Conservation (phyloP, 1,140 invertebrate genomes). For the Cotesia glomerata region DNA sequence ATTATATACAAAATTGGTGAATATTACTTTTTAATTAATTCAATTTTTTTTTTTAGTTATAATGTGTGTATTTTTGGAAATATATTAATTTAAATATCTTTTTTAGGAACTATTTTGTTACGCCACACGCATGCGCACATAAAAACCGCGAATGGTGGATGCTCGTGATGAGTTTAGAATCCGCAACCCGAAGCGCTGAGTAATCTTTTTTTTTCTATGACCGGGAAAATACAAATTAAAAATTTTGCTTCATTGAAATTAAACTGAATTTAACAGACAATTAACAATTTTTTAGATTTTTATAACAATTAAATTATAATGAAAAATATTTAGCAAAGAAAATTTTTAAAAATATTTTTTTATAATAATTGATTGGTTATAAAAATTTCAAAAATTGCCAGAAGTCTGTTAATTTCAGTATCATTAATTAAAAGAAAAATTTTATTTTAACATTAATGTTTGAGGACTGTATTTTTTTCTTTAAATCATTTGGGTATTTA, state of each 20-base stretch:
- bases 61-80: not conserved
- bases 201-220: not conserved
- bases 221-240: not conserved
- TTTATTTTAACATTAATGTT: too few species aligned
- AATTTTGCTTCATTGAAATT: too few species aligned
- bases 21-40: not conserved
- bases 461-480: not conserved
- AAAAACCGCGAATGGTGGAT: conserved; percentile 8
- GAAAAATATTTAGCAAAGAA: too few species aligned
- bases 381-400: too few species aligned
- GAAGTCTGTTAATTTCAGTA: too few species aligned
- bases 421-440: too few species aligned
- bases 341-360: too few species aligned
- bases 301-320: too few species aligned
- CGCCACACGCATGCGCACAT: conserved; percentile 3
- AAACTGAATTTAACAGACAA: too few species aligned
- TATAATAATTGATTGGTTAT: too few species aligned
- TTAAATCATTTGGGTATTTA: conserved; percentile 15
- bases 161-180: not conserved
- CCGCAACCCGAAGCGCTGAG: conserved; percentile 1
- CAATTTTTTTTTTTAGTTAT: not conserved
- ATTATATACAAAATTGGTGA: too few species aligned
- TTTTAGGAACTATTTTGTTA: conserved; percentile 19
- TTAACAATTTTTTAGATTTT: too few species aligned
- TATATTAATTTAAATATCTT: not conserved